These are phyloP conservation scores for Athene cunicularia DNA, from an alignment of 2,113 vertebrate species.

Conservation along the genomic window DNA sequence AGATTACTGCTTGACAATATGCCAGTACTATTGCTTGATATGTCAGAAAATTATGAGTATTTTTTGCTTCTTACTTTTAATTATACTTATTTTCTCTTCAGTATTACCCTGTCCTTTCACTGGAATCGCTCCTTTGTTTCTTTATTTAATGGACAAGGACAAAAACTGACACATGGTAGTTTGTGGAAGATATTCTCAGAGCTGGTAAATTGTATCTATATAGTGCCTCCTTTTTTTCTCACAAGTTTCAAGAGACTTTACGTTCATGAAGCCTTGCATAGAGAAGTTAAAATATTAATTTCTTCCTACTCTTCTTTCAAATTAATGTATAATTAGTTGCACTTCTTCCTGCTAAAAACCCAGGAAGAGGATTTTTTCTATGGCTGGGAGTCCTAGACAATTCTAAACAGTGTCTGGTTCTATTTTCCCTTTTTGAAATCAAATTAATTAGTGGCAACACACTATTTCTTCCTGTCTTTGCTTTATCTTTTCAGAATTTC, in stretches of 20 bases:
- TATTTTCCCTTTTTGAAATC: neutral
- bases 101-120: neutral
- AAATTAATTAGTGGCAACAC: neutral
- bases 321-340: neutral
- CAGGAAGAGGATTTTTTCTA: neutral
- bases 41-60: neutral
- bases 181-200: neutral
- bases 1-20: neutral
- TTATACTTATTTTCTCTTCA: neutral
- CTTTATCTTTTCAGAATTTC: neutral
- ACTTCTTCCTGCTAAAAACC: neutral
- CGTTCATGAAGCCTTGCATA: neutral
- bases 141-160: fast-evolving
- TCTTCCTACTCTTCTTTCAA: neutral
- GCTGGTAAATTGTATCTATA: neutral
- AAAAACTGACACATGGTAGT: neutral
- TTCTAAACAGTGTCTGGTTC: neutral
- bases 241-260: neutral
- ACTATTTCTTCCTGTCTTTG: neutral
- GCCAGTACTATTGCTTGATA: neutral
- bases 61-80: neutral
- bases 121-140: neutral
- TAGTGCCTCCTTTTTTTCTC: neutral
- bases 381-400: neutral
- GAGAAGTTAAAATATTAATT: neutral